phyloP scores from a whole-genome alignment of 2,888 invertebrate genomes.

The Platynereis dumerilii region DNA sequence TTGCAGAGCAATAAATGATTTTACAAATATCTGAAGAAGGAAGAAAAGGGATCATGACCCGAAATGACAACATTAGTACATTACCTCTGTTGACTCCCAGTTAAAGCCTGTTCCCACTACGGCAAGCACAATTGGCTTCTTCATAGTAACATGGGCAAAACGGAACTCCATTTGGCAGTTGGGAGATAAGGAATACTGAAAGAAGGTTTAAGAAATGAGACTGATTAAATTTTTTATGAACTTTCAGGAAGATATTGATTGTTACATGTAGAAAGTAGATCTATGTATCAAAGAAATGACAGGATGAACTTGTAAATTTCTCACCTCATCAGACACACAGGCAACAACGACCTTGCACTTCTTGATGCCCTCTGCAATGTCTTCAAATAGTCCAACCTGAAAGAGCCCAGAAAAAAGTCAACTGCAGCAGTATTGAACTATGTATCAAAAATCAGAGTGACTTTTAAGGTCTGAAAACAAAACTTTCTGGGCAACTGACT shows the following conservation, averaged over 20 bases:
- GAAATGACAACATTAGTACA: no score
- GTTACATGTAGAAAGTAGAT: background rate
- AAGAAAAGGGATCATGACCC: no score
- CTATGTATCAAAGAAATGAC: background rate
- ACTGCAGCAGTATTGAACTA: background rate
- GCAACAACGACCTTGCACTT: conserved; percentile 58
- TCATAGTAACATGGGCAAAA: conserved; percentile 54
- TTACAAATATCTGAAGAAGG: no score
- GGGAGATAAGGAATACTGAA: conserved; percentile 56
- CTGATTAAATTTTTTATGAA: no score
- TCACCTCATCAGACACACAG: conserved; percentile 60
- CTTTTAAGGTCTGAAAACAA: no score
- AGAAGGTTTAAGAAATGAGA: conserved; percentile 14
- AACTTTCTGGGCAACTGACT: no score
- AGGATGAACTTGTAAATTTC: no score
- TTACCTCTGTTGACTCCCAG: conserved; percentile 60
- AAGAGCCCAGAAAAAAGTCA: conserved; percentile 5
- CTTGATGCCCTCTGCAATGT: conserved; percentile 57
- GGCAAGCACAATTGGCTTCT: conserved; percentile 55
- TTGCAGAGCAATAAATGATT: no score
- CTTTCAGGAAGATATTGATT: background rate
- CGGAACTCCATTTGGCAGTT: conserved; percentile 61
- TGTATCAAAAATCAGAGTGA: background rate
- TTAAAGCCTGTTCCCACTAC: conserved; percentile 57
- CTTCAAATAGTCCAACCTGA: conserved; percentile 58